phyloP scores from a whole-genome alignment of 2,113 vertebrate species.

The Oophaga pumilio region DNA sequence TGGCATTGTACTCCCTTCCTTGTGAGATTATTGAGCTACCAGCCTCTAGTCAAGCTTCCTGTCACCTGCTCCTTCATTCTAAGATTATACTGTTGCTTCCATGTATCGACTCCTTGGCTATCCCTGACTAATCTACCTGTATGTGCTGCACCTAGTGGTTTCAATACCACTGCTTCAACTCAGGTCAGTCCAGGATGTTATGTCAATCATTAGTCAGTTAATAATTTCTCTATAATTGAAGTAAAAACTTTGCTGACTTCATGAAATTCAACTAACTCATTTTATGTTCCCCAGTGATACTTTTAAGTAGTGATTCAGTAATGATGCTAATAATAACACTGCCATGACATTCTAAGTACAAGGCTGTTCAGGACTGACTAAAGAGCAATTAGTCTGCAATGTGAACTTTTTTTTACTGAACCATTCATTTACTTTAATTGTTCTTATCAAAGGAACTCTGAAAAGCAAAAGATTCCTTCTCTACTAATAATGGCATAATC shows the following conservation, averaged over 20 bases:
- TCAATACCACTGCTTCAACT: no score
- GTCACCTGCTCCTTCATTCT: no score
- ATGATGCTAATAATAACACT: slow-evolving; percentile 2
- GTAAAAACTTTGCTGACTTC: background rate
- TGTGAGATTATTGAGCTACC: no score
- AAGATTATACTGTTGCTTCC: no score
- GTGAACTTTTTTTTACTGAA: background rate
- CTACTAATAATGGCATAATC: background rate
- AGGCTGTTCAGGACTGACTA: background rate
- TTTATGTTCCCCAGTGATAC: background rate
- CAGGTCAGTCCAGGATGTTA: no score
- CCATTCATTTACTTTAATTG: background rate
- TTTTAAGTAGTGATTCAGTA: background rate
- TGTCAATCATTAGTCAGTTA: background rate
- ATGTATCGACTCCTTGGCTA: no score
- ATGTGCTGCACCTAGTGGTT: no score
- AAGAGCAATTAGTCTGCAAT: background rate
- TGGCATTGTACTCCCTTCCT: no score
- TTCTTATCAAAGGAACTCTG: background rate
- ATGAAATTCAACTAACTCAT: background rate
- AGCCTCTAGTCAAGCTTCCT: no score
- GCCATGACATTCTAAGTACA: background rate
- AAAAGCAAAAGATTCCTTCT: background rate
- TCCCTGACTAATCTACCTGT: no score
- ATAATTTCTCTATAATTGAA: background rate